Base-by-base conservation (phyloP, 2,113 vertebrate species). In the Forbesichthys papilliferus region DNA sequence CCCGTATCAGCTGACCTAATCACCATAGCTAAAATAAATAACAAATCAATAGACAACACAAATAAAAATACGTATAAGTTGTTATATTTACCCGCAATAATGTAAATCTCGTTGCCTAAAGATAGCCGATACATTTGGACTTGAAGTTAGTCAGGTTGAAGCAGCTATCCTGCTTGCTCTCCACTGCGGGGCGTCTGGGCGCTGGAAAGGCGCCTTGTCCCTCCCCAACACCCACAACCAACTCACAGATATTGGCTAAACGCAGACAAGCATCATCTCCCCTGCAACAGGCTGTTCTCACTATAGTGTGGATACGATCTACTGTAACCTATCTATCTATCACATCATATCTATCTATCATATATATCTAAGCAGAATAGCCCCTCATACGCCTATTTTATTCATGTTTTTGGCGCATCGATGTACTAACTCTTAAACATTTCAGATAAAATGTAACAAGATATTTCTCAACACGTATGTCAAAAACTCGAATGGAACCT, bases 131-230 rank as follows among this genome's bases (percentile, higher is more conserved):
- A n/a, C 49, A 20, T 10, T 49, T 20, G 47, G 13, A 49, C 10
- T 9, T 47, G 14, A 27, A n/a, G 13, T 75, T 78, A 69, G 71
- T 73, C 54, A 33, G 62, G 68, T 65, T 36, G 70, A 79, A 73
- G 68, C 67, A 42, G 78, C 65, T 7, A 58, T 76, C 78, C 66
- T 83, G 74, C 66, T 56, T 60, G 73, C 48, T 75, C 78, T 75
- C 95, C 94, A 92, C 94, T 89, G 89, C 91, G 92, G 93, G 95
- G 94, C 90, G 93, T 92, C 86, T 83, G 93, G 90, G 92, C 86
- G 89, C 94, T 92, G 85, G 79, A 77, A 71, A 70, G 20, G 64
- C 64, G 76, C 69, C 69, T 64, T 34, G 73, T 54, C 66, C 63
- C 74, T 67, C 68, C 3, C 27, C 48, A 16, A 65, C 59, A 47